Base-by-base conservation (phyloP, 2,797 vertebrate species). In the Simalia tracyae region DNA sequence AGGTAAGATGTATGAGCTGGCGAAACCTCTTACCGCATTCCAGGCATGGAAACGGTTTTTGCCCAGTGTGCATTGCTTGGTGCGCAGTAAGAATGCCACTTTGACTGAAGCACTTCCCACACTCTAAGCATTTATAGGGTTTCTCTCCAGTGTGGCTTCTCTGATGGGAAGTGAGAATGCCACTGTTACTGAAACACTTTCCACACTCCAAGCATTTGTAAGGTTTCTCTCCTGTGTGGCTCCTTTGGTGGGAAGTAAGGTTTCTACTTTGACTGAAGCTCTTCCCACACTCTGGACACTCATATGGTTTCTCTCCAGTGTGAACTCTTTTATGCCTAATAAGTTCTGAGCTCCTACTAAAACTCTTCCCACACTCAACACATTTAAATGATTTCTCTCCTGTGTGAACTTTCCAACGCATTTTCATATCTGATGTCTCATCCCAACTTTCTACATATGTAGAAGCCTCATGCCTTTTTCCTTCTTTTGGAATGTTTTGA, bases 21-120 rank as follows among this genome's bases (percentile, higher is more conserved):
- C 64, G 64, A 26, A 89, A 89, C 24, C 19, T 57, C 2, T 89
- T 89, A 22, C 88, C 88, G 0, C 88, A 89, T 9, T 89, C 88
- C 54, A 36, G n/a, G 64, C 88, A 89, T 1, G 66, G 64, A 24
- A 89, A 89, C 0, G 88, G 66, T 22, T 72, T 89, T 6, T 72
- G 50, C 1, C 88, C 88, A 0, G 50, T 15, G n/a, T 89, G 88
- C 64, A 72, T 56, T 8, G 10, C 54, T 36, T 72, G 88, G 56
- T 89, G 88, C 3, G 54, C 64, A 0, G 2, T 64, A 31, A 89
- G 88, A 24, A 68, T 89, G n/a, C 66, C 54, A 0, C 64, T 89
- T 56, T 72, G 64, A 57, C 64, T 89, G 50, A 89, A 89, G 54
- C 88, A 72, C n/a, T 89, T 89, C 22, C 88, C 64, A 14, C 88